Percentiles rank a stretch among this genome's conserved stretches.
phyloP scores from a whole-genome alignment of 2,113 vertebrate species.

The Coregonus clupeaformis region DNA sequence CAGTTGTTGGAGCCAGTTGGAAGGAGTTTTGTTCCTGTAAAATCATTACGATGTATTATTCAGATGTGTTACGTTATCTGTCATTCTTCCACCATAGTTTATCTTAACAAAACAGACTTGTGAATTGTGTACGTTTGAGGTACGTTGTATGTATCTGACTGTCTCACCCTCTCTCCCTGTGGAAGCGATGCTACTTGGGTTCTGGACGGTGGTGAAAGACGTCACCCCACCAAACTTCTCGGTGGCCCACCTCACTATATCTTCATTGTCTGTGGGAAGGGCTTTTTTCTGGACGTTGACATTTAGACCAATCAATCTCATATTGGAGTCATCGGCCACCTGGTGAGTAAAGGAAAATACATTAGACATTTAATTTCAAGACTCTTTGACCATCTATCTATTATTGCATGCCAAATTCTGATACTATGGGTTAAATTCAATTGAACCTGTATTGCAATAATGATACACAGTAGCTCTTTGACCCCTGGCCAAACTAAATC shows the following conservation, averaged over 20 bases:
- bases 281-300: constrained; percentile 2
- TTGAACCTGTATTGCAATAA: no score
- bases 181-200: constrained; percentile 49
- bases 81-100: not conserved
- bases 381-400: no score
- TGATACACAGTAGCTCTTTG: no score
- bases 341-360: constrained; percentile 31
- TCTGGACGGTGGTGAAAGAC: constrained; percentile 73
- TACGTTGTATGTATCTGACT: not conserved
- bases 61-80: not conserved
- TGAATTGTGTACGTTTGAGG: not conserved
- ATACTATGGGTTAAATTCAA: no score
- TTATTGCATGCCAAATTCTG: no score
- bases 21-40: constrained; percentile 44
- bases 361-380: not conserved
- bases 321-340: constrained; percentile 27
- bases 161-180: constrained; percentile 62
- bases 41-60: constrained; percentile 3
- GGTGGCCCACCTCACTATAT: constrained; percentile 75
- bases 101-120: no score
- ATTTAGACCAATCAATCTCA: fast-evolving
- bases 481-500: no score
- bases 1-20: constrained; percentile 35
- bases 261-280: constrained; percentile 26
- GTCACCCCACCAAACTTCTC: constrained; percentile 69